A percentile compares a stretch with the other conserved stretches of the same genome.
phyloP scores from a whole-genome alignment of 2,113 vertebrate species.

The Aspiorhynchus laticeps region DNA sequence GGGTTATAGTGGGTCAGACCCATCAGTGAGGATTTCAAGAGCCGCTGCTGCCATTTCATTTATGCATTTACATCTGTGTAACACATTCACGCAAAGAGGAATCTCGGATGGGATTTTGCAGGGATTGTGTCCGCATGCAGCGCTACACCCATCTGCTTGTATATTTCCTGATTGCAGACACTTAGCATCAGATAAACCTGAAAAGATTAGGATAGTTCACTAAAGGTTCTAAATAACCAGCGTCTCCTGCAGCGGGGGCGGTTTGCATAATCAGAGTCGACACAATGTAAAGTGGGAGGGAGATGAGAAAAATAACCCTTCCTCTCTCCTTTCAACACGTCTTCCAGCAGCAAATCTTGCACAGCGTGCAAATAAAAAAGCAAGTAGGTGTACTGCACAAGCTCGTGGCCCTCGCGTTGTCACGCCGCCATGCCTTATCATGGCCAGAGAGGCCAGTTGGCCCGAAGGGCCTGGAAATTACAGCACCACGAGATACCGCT shows the following conservation, averaged over 20 bases:
- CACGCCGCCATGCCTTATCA: neutral
- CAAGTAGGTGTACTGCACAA: neutral
- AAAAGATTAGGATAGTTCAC: constrained; percentile 27
- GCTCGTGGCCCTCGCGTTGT: neutral
- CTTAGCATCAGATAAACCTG: constrained; percentile 31
- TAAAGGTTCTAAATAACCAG: constrained; percentile 50
- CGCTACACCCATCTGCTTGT: neutral
- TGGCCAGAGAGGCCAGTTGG: neutral
- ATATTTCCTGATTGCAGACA: constrained; percentile 24
- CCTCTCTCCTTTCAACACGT: neutral
- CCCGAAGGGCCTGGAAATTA: neutral
- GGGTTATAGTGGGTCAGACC: constrained; percentile 12
- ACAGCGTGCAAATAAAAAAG: constrained; percentile 19
- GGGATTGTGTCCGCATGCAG: neutral
- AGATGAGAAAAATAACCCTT: constrained; percentile 41
- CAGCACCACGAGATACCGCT: neutral
- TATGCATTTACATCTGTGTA: neutral
- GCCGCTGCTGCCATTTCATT: neutral
- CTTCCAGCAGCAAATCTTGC: neutral
- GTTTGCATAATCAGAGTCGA: constrained; percentile 53
- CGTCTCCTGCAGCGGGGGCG: constrained; percentile 43
- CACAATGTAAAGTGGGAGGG: constrained; percentile 41
- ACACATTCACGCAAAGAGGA: neutral
- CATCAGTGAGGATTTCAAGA: constrained; percentile 18
- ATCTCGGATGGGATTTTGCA: neutral